A percentile compares a stretch with the other conserved stretches of the same genome.
These are phyloP conservation scores for Macrosoma leucophasiata DNA, from an alignment of 2,888 invertebrate genomes.

Conservation along the genomic window DNA sequence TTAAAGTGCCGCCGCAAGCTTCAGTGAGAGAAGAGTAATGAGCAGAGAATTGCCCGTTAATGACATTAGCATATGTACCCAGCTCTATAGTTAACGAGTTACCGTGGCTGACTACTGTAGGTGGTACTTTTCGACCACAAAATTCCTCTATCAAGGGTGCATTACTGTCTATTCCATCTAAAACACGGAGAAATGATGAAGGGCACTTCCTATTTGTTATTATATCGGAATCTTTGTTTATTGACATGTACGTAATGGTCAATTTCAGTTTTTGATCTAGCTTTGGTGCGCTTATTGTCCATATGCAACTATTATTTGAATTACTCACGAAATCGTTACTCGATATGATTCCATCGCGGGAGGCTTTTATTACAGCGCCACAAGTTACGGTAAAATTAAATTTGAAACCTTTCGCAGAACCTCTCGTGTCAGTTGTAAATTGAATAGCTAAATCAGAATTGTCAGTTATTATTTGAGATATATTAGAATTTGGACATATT, in stretches of 20 bases:
- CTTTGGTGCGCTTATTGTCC: constrained; percentile 78
- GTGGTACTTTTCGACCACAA: constrained; percentile 79
- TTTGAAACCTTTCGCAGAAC: constrained; percentile 85
- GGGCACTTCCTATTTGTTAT: constrained; percentile 43
- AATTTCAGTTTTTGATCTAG: constrained; percentile 80
- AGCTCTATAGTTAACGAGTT: constrained; percentile 74
- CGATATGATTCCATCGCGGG: constrained; percentile 71
- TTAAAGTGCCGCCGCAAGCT: constrained; percentile 90
- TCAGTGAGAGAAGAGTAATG: constrained; percentile 60
- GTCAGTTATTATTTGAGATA: constrained; percentile 66
- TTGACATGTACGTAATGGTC: constrained; percentile 78
- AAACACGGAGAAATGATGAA: constrained; percentile 68
- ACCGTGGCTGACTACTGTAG: constrained; percentile 81
- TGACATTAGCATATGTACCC: constrained; percentile 42
- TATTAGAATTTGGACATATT: constrained; percentile 48
- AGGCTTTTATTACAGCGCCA: constrained; percentile 79
- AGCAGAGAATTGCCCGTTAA: constrained; percentile 50
- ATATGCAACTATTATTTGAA: constrained; percentile 77
- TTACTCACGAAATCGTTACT: constrained; percentile 45
- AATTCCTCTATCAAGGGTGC: constrained; percentile 80
- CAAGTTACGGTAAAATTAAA: constrained; percentile 81
- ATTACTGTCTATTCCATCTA: constrained; percentile 79
- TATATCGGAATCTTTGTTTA: constrained; percentile 43
- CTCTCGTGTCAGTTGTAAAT: constrained; percentile 75
- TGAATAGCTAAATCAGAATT: constrained; percentile 78